Evolutionary conservation across 2,797 vertebrate species (phyloP), one percentile per base, ranked within the genome.

Genomic region (Trichosurus vulpecula): DNA sequence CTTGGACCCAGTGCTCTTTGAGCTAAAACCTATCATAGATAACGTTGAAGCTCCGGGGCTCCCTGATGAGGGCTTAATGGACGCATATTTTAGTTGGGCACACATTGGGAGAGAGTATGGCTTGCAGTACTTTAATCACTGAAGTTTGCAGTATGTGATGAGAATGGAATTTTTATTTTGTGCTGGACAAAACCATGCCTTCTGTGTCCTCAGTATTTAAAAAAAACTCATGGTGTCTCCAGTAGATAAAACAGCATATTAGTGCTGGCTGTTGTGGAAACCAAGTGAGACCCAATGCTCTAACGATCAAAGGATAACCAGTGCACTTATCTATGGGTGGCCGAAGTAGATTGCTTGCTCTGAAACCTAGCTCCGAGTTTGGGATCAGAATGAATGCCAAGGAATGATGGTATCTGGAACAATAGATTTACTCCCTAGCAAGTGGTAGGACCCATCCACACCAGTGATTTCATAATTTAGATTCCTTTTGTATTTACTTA

Each of bases 151-250:
- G 52, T 94, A 93, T 90, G 91, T 94, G 52, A 52, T 87, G 91
- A 92, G 90, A 96, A 94, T 90, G 95, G 51, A 95, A 97, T 92
- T 94, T 96, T 90, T 52, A 91, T 96, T 96, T 97, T 95, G 91
- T 95, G 61, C 3, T 91, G 56, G 93, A 90, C 25, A 57, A 35
- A 94, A 54, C 90, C 90, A 91, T 94, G 66, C 66, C 95, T 96
- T 41, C 41, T 4, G 14, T 13, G 0, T 90, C 66, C 95, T 97
- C 29, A 54, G 6, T 90, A 94, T 95, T 91, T 41, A 25, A 54
- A 92, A 61, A 91, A 90, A 22, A 10, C 6, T 47, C 41, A 25
- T 47, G 22, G 74, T 47, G 19, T 74, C n/a, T 41, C n/a, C 19
- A 41, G n/a, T 16, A 25, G 66, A 74, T 81, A 47, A 22, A 81